These are phyloP conservation scores for Ricordea florida DNA, from an alignment of 92 coral and sea anemone species.

Conservation along the genomic window DNA sequence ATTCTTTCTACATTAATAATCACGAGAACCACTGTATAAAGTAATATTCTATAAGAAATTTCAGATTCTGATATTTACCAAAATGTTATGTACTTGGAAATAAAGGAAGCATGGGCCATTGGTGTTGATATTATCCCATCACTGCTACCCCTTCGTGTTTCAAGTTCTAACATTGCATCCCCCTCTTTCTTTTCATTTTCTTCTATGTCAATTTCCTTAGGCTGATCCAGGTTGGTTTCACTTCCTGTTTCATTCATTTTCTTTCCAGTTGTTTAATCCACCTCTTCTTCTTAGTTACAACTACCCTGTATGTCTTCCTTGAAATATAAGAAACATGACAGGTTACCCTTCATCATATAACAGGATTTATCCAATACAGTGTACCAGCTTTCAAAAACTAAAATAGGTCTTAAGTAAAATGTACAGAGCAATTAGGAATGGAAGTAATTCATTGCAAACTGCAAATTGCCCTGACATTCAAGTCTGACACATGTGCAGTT, in stretches of 20 bases:
- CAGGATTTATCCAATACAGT: too few species aligned
- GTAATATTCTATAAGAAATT: not conserved
- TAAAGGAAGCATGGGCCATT: constrained; percentile 42
- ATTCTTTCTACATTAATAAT: too few species aligned
- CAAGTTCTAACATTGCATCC: constrained; percentile 38
- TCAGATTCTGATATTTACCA: constrained; percentile 50
- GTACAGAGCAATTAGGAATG: too few species aligned
- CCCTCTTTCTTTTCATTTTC: constrained; percentile 3
- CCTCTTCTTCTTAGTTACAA: not conserved
- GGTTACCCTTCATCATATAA: too few species aligned
- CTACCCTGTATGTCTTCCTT: too few species aligned
- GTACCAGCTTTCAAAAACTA: too few species aligned
- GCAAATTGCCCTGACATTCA: too few species aligned
- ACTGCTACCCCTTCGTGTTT: constrained; percentile 46
- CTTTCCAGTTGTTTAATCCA: constrained; percentile 5
- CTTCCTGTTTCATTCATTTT: constrained; percentile 16
- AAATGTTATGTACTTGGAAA: constrained; percentile 74
- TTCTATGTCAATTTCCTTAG: not conserved
- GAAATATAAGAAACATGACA: too few species aligned
- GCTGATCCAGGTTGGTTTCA: not conserved
- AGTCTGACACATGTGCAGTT: too few species aligned
- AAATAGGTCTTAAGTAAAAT: too few species aligned
- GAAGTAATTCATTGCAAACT: too few species aligned
- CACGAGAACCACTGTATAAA: too few species aligned
- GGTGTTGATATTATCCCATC: constrained; percentile 70